Evolutionary conservation across 2,888 invertebrate species (phyloP).

Genomic region (Spilosoma lubricipeda): DNA sequence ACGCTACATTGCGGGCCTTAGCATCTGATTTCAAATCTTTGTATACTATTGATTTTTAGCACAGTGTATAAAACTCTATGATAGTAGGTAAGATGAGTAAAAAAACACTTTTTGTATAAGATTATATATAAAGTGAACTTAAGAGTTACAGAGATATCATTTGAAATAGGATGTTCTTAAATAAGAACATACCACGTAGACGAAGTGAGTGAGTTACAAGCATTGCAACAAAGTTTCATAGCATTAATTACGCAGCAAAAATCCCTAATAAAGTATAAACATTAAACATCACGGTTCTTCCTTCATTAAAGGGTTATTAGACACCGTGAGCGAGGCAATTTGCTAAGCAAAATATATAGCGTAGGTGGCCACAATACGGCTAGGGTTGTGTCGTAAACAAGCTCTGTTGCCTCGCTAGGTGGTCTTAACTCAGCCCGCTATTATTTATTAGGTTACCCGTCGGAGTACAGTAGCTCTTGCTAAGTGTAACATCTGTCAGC

Average conservation of each 20-base stretch:
- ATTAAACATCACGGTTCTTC: conserved; percentile 58
- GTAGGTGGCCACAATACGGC: conserved; percentile 82
- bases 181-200: neutral
- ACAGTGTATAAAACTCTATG: neutral
- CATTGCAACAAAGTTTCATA: conserved; percentile 7
- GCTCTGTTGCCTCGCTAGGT: conserved; percentile 81
- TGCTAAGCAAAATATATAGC: conserved; percentile 84
- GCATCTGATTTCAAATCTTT: neutral
- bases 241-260: conserved; percentile 35
- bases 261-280: conserved; percentile 51
- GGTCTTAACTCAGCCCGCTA: conserved; percentile 83
- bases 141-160: neutral
- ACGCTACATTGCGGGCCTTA: neutral
- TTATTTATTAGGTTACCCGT: conserved; percentile 81
- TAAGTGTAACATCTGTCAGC: conserved; percentile 70
- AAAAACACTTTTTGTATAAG: neutral
- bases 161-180: neutral
- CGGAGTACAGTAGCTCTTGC: conserved; percentile 70
- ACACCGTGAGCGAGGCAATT: conserved; percentile 81
- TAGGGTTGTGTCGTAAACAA: conserved; percentile 79
- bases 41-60: neutral
- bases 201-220: neutral
- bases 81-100: neutral
- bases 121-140: neutral
- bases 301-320: conserved; percentile 85